phyloP scores from a whole-genome alignment of 2,113 vertebrate species.

The Alaudala cheleensis region DNA sequence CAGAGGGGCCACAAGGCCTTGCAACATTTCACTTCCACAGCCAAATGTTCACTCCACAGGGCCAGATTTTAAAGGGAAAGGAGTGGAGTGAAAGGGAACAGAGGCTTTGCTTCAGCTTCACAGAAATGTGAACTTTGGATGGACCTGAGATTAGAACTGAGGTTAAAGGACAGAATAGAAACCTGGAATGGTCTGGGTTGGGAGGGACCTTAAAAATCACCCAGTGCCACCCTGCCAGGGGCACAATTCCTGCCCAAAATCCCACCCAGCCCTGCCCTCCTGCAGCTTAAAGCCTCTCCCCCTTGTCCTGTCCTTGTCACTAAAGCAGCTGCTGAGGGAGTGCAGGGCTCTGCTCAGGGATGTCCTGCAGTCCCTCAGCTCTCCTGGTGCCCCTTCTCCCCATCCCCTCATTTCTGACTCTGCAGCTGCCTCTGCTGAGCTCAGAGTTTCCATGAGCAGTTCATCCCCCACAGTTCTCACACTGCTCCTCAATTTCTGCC shows the following conservation, averaged over 20 bases:
- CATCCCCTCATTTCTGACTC: not conserved
- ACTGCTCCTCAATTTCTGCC: not conserved
- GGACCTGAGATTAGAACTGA: not conserved
- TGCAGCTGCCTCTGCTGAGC: not conserved
- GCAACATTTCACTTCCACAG: not conserved
- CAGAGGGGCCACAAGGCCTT: not conserved
- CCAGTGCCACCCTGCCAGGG: not conserved
- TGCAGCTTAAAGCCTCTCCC: not conserved
- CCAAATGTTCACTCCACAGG: not conserved
- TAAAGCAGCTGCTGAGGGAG: not conserved
- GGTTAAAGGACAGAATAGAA: not conserved
- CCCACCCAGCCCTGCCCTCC: not conserved
- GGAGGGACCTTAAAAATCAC: fast-evolving
- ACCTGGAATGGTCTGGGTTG: not conserved
- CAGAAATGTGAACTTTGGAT: not conserved
- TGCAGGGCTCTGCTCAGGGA: not conserved
- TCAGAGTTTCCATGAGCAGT: not conserved
- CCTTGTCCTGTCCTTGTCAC: not conserved
- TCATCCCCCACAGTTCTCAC: not conserved
- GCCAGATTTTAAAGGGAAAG: not conserved
- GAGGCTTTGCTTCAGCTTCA: not conserved
- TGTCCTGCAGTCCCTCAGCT: not conserved
- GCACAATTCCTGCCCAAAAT: not conserved
- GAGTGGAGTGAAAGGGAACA: not conserved
- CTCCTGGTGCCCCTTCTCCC: not conserved